Evolutionary conservation across 2,113 vertebrate genomes (phyloP).

Genomic region (Trichechus manatus): DNA sequence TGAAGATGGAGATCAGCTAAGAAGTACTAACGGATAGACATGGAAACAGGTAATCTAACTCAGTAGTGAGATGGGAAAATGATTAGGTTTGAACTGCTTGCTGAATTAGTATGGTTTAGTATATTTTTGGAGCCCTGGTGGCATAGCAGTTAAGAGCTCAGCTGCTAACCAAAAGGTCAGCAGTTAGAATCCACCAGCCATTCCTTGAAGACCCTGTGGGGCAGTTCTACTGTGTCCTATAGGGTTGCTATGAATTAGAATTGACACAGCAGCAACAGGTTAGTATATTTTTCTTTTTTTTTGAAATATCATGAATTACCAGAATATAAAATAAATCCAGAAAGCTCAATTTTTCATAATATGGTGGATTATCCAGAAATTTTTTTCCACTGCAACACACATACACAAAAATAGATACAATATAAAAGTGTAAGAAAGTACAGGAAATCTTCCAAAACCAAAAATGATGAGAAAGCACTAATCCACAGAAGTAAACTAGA

Average conservation of each 20-base stretch:
- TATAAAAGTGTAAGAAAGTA: neutral
- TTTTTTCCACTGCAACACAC: neutral
- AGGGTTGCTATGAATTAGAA: too few relatives aligned
- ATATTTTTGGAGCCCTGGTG: too few relatives aligned
- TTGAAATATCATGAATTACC: neutral
- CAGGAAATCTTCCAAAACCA: neutral
- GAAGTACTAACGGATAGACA: neutral
- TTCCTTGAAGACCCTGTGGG: too few relatives aligned
- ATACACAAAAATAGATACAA: neutral
- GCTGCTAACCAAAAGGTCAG: too few relatives aligned
- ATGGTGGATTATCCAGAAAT: neutral
- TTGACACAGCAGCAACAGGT: too few relatives aligned
- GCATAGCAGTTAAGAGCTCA: too few relatives aligned
- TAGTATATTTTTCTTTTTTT: neutral
- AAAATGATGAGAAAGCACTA: neutral
- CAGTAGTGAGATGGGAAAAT: too few relatives aligned
- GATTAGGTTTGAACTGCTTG: neutral
- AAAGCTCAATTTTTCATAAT: neutral
- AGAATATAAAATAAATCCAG: conserved; percentile 35
- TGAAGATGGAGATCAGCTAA: neutral
- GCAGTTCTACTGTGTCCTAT: too few relatives aligned
- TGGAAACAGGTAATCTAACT: neutral
- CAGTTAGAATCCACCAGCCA: too few relatives aligned
- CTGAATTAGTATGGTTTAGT: neutral
- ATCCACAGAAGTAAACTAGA: neutral